Conservation (phyloP, 2,113 vertebrate species). For the Oreocharis arfaki region DNA sequence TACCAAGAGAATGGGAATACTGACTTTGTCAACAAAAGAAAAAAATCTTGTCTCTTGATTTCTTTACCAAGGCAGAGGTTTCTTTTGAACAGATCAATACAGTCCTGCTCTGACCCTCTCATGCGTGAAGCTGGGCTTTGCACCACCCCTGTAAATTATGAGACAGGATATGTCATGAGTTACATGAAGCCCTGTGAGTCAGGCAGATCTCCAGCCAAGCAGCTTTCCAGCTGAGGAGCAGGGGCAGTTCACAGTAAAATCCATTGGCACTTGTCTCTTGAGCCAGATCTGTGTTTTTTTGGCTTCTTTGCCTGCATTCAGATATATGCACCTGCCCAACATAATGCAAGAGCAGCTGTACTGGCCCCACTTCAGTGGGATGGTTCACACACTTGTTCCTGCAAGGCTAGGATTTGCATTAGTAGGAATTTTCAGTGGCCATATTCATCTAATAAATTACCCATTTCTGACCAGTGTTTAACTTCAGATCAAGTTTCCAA, state of each 20-base stretch:
- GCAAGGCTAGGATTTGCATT: not conserved
- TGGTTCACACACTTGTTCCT: not conserved
- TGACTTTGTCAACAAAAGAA: not conserved
- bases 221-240: not conserved
- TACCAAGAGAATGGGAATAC: not conserved
- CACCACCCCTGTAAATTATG: not conserved
- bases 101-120: not conserved
- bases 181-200: not conserved
- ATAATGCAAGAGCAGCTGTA: not conserved
- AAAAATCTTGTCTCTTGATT: not conserved
- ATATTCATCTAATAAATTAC: not conserved
- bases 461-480: not conserved
- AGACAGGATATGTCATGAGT: not conserved
- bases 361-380: not conserved
- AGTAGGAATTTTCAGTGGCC: not conserved
- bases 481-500: not conserved
- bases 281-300: not conserved
- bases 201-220: not conserved
- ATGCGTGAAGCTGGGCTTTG: not conserved
- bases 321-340: not conserved
- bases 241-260: not conserved
- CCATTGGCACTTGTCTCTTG: not conserved
- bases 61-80: not conserved
- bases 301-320: not conserved
- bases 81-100: not conserved